Evolutionary conservation across 2,888 invertebrate species (phyloP), one percentile per base, ranked within the genome.

Genomic region (Callyntrura sp.): DNA sequence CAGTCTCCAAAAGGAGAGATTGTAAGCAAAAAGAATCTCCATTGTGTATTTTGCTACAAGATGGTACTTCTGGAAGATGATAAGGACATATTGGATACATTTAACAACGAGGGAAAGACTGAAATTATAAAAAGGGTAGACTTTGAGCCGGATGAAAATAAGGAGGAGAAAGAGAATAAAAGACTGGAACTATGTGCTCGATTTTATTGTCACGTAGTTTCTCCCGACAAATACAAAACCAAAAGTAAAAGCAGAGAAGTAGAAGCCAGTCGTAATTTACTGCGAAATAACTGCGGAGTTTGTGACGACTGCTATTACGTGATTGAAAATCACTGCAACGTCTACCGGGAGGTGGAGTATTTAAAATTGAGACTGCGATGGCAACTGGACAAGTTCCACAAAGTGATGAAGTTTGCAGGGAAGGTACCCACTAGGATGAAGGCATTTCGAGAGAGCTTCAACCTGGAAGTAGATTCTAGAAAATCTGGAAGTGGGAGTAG

Each of bases 11-110:
- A 35, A 35, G 35, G 35, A 35, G 3, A 35, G 6, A 6, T 6
- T 35, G 35, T 35, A 35, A 35, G 35, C 35, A 35, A n/a, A n/a
- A 62, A 62, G 43, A 73, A 68, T n/a, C 35, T 68, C 5, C 23
- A 55, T 14, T 78, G 78, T n/a, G 9, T 78, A 1, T 78, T 78
- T 78, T 78, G 78, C 28, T 78, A 78, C n/a, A 78, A 78, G 55
- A 11, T 25, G 8, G 35, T 45, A 3, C 1, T 6, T 57, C n/a
- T 43, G n/a, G 65, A 25, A 1, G 17, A 17, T 35, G 43, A 43
- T 45, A 45, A 45, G 23, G 78, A 55, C 78, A 45, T 8, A 8
- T 25, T 25, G 45, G n/a, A 57, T n/a, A n/a, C n/a, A n/a, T n/a
- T n/a, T n/a, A n/a, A 57, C 4, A 57, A 25, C 25, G 23, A 11